Evolutionary conservation across 2,797 vertebrate species (phyloP).

Genomic region (Arctocebus calabarensis): DNA sequence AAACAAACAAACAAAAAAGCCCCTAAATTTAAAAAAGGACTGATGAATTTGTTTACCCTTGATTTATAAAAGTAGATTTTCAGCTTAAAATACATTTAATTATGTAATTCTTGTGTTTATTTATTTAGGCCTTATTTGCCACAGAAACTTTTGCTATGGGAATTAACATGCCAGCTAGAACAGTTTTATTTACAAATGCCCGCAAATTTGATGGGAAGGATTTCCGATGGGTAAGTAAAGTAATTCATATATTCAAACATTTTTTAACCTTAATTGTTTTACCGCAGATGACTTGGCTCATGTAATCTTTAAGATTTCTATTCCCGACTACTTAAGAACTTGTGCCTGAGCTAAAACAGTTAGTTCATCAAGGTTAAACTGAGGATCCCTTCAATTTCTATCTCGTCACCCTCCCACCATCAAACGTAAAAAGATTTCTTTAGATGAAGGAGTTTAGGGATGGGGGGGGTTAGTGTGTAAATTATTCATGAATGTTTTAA

Average conservation of each 20-base stretch:
- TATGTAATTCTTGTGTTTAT: constrained; percentile 66
- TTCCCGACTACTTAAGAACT: neutral
- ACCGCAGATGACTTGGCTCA: neutral
- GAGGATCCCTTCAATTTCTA: neutral
- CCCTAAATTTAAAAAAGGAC: constrained; percentile 29
- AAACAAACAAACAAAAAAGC: neutral
- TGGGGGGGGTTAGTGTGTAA: neutral
- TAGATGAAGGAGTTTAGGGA: neutral
- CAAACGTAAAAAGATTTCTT: neutral
- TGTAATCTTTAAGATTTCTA: neutral
- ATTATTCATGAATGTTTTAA: neutral
- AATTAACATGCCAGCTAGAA: constrained; percentile 99
- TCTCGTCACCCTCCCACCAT: neutral
- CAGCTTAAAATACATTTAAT: constrained; percentile 36
- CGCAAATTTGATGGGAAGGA: constrained; percentile 98
- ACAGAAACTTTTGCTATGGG: constrained; percentile 99
- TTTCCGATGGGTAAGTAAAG: constrained; percentile 96
- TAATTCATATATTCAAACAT: constrained; percentile 1
- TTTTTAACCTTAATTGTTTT: constrained; percentile 46
- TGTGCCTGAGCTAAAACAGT: neutral
- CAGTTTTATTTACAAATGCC: constrained; percentile 97
- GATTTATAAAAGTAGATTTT: neutral
- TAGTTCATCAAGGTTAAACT: neutral
- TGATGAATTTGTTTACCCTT: neutral
- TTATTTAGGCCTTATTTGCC: constrained; percentile 95